Evolutionary conservation across 1,140 invertebrate species (phyloP).

Genomic region (Oreohelix idahoensis): DNA sequence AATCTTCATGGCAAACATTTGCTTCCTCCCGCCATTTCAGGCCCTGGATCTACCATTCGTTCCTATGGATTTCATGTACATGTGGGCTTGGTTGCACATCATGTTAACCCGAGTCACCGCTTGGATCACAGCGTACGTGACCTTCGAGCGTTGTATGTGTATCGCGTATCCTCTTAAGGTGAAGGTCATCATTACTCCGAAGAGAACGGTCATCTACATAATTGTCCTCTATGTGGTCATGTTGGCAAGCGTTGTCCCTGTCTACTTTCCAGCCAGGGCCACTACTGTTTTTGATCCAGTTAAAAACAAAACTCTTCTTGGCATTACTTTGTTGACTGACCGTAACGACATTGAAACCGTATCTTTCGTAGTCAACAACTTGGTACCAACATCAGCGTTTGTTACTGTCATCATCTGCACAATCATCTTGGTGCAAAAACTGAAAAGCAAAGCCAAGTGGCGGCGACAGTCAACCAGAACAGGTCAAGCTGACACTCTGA

Average conservation of each 20-base stretch:
- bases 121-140: slow-evolving; percentile 21
- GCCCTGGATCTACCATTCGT: slow-evolving; percentile 14
- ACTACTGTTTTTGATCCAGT: not conserved
- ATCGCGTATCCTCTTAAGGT: slow-evolving; percentile 28
- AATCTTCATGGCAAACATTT: not conserved
- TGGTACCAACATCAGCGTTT: not conserved
- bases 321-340: not conserved
- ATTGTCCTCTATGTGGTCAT: slow-evolving; percentile 6
- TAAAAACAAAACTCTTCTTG: slow-evolving; percentile 2
- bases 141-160: slow-evolving; percentile 26
- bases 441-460: slow-evolving; percentile 20
- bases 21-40: slow-evolving; percentile 1
- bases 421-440: not conserved
- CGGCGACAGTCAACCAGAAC: not conserved
- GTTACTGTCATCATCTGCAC: slow-evolving; percentile 26
- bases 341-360: slow-evolving; percentile 9
- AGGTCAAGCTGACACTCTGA: not conserved
- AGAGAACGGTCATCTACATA: not conserved
- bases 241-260: not conserved
- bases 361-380: slow-evolving; percentile 13
- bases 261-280: slow-evolving; percentile 6
- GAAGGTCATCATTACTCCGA: slow-evolving; percentile 12
- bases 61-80: not conserved
- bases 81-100: slow-evolving; percentile 24
- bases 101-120: not conserved